A percentile compares a stretch with the other conserved stretches of the same genome.
These are phyloP conservation scores for Miniopterus natalensis DNA, from an alignment of 2,113 vertebrate species.

Conservation along the genomic window DNA sequence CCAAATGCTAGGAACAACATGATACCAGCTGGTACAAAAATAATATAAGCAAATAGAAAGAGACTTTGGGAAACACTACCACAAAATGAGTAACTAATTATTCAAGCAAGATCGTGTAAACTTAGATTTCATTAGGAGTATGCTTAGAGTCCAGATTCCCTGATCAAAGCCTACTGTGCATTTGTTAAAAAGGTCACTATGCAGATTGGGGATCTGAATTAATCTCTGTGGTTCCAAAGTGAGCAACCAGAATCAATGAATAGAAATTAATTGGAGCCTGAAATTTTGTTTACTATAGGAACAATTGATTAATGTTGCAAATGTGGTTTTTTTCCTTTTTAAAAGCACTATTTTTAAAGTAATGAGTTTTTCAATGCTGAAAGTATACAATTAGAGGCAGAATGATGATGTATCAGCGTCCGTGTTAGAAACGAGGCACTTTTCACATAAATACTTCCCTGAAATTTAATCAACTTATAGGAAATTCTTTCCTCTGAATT, in stretches of 20 bases:
- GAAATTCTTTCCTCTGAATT: conserved; percentile 20
- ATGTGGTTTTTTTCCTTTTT: background rate
- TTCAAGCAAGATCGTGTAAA: conserved; percentile 1
- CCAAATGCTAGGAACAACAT: background rate
- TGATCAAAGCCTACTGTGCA: background rate
- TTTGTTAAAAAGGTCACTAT: conserved; percentile 11
- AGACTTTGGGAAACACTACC: conserved; percentile 17
- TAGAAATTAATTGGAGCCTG: background rate
- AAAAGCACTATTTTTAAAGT: conserved; percentile 41
- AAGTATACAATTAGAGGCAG: background rate
- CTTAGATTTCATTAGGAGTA: conserved; percentile 19
- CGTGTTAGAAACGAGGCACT: background rate
- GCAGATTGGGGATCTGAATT: background rate
- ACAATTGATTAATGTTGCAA: background rate
- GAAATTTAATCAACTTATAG: background rate
- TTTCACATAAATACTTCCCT: background rate
- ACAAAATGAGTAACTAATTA: background rate
- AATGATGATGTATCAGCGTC: background rate
- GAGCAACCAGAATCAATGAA: background rate
- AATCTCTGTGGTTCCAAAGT: background rate
- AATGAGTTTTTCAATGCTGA: background rate
- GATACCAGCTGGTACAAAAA: background rate
- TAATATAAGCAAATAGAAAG: background rate
- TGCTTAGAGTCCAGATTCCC: background rate
- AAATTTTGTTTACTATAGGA: background rate